Evolutionary conservation across 2,888 invertebrate species (phyloP), one percentile per base, ranked within the genome.

Genomic region (Candidula unifasciata): DNA sequence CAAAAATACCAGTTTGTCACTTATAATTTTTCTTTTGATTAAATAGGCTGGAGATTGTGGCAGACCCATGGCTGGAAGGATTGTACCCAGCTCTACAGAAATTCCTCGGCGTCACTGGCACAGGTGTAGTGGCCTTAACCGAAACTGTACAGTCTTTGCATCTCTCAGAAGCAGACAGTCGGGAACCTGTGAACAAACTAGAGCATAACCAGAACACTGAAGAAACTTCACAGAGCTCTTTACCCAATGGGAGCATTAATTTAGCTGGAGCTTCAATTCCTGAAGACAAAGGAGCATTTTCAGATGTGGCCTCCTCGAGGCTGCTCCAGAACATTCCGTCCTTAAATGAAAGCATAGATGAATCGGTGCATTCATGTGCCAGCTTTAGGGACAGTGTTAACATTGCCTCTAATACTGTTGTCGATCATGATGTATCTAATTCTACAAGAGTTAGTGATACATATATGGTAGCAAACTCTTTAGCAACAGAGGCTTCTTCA

Each of bases 11-110:
- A 44, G 44, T 44, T 44, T 44, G 44, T 44, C 13, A 44, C 44
- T 44, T 44, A 66, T 69, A 16, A 44, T 33, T 3, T 54, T 69
- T 80, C 18, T 13, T 24, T 60, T 81, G 35, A 44, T 68, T 79
- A 85, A 84, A 60, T 84, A 94, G 95, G 10, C 90, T 95, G 71
- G 95, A 95, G 88, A 87, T 93, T 24, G 94, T 93, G 16, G 93
- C 89, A 24, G 95, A 95, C 86, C 95, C 95, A 0, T 95, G 95
- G 95, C 93, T 95, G 71, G 94, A 94, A 85, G 92, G 92, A 86
- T 87, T 95, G 30, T 94, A 93, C 89, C 89, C 91, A 68, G 92
- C 93, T 16, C 85, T 94, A 16, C 91, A 91, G 84, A 88, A 86
- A 35, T 89, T 89, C 37, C 87, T 92, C 8, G 85, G 76, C 10